Base-by-base conservation (phyloP, 2,888 invertebrate genomes). In the Metopia argyrocephala region DNA sequence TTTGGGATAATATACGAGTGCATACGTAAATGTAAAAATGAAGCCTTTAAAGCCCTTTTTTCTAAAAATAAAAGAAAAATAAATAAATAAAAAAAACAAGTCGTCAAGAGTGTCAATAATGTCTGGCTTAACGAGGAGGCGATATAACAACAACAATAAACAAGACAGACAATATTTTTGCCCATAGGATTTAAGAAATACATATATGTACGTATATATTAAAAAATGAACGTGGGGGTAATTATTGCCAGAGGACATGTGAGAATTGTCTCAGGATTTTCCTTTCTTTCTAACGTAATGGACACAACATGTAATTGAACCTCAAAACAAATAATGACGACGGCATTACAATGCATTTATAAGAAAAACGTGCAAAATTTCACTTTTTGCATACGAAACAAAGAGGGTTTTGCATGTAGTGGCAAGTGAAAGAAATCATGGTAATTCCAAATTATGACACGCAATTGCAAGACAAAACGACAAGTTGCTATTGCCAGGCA, bases 71-170 rank as follows among this genome's bases (percentile, higher is more conserved):
- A n/a, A n/a, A n/a, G n/a, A n/a, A n/a, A n/a, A n/a, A n/a, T n/a
- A n/a, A n/a, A n/a, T n/a, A n/a, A n/a, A n/a, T n/a, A n/a, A n/a
- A n/a, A n/a, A n/a, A n/a, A n/a, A n/a, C 48, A 76, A 70, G 68
- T 70, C 78, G 70, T 78, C 78, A 81, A 78, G 81, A 75, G 81
- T 81, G 78, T 81, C 81, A 81, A 81, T 81, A 81, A 81, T 81
- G 81, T 81, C 81, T 81, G 74, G 78, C 78, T 78, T 69, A 74
- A 75, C 74, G 48, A 61, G 28, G 31, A 61, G 66, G 61, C 68
- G 68, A 68, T 61, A 54, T 15, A 75, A 61, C n/a, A n/a, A 27
- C 38, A 65, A 62, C 54, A 62, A 56, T 48, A 62, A 9, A 54
- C 5, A 62, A 25, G 25, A 18, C n/a, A 21, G 45, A 46, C 21